phyloP scores from a whole-genome alignment of 2,888 invertebrate genomes.

The Proisotoma minuta region DNA sequence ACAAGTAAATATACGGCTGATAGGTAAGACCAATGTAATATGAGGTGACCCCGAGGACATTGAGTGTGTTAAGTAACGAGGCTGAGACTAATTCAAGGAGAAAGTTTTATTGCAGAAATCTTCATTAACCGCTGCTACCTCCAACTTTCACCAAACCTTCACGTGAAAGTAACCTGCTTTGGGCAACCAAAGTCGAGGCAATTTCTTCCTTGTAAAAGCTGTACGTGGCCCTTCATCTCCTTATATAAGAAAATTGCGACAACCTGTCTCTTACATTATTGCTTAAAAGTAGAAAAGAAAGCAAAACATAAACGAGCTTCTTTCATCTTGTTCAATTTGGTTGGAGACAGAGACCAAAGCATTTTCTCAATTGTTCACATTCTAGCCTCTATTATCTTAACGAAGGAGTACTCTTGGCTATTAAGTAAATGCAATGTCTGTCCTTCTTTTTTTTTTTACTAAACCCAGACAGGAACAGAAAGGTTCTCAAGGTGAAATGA shows the following conservation, averaged over 20 bases:
- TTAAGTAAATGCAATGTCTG: neutral
- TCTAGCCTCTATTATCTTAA: neutral
- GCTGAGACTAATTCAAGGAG: slow-evolving; percentile 8
- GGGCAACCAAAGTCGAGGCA: too few species aligned
- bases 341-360: neutral
- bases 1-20: neutral
- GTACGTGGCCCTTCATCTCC: too few species aligned
- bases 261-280: too few species aligned
- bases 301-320: neutral
- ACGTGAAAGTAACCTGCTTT: too few species aligned
- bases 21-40: neutral
- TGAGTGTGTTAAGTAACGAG: neutral
- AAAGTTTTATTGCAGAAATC: slow-evolving; percentile 12
- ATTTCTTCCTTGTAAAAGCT: too few species aligned
- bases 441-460: neutral
- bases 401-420: neutral
- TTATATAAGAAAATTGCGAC: too few species aligned
- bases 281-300: too few species aligned
- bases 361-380: neutral
- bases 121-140: neutral
- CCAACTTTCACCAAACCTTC: neutral
- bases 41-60: neutral
- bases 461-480: too few species aligned
- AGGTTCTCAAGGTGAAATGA: neutral
- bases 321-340: slow-evolving; percentile 1